A percentile compares a stretch with the other conserved stretches of the same genome.
Evolutionary conservation across 1,140 invertebrate genomes (phyloP).

Genomic region (Phortica variegata): DNA sequence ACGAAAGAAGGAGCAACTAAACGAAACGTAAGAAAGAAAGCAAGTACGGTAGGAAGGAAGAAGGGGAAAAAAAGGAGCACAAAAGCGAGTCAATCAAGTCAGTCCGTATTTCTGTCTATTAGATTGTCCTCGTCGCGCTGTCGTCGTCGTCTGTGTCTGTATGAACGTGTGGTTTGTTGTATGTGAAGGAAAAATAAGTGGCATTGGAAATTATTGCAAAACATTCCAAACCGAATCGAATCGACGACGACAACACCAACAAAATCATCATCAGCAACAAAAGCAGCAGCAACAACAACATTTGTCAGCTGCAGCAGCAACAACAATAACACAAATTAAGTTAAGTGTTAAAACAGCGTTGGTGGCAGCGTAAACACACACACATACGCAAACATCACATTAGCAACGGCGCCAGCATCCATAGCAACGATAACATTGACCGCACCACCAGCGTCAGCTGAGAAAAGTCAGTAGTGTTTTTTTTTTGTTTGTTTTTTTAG

Average conservation of each 20-base stretch:
- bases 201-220: slow-evolving; percentile 12
- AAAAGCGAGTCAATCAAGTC: too few species aligned
- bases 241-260: slow-evolving; percentile 23
- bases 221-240: slow-evolving; percentile 35
- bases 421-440: slow-evolving; percentile 5
- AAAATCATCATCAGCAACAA: neutral
- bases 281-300: slow-evolving; percentile 35
- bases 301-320: slow-evolving; percentile 28
- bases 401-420: slow-evolving; percentile 14
- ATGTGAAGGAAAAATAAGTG: slow-evolving; percentile 6
- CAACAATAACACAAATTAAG: slow-evolving; percentile 25
- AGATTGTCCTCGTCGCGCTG: too few species aligned
- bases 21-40: too few species aligned
- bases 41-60: too few species aligned
- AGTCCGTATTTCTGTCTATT: too few species aligned
- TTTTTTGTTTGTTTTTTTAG: slow-evolving; percentile 11
- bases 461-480: neutral
- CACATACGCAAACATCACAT: slow-evolving; percentile 6
- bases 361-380: too few species aligned
- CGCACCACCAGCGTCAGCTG: slow-evolving; percentile 7
- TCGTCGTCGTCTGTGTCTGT: neutral
- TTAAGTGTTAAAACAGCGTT: slow-evolving; percentile 38
- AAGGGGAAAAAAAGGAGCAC: too few species aligned
- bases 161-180: neutral
- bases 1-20: too few species aligned